Evolutionary conservation across 35 echinoderm and acorn worm species (phyloP).

Genomic region (Chiridota heheva): DNA sequence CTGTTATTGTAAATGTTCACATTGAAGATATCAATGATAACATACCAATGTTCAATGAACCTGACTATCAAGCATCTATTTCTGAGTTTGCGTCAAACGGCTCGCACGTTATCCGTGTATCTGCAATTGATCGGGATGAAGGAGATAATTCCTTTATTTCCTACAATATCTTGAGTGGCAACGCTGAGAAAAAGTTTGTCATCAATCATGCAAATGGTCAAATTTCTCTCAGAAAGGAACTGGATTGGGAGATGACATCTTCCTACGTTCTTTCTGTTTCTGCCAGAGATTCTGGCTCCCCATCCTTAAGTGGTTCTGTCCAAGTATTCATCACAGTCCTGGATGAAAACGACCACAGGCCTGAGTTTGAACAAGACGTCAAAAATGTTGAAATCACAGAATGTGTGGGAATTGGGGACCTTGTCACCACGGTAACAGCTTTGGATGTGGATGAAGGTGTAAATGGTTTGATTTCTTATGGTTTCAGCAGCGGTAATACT

Average conservation of each 20-base stretch:
- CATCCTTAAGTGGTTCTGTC: slow-evolving; percentile 34
- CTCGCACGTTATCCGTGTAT: slow-evolving; percentile 61
- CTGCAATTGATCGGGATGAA: slow-evolving; percentile 70
- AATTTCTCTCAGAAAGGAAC: slow-evolving; percentile 50
- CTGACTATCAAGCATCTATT: slow-evolving; percentile 69
- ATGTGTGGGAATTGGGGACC: slow-evolving; percentile 74
- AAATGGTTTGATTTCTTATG: slow-evolving; percentile 82
- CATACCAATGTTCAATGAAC: slow-evolving; percentile 53
- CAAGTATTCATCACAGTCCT: slow-evolving; percentile 69
- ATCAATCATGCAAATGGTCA: slow-evolving; percentile 73
- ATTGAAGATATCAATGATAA: slow-evolving; percentile 95
- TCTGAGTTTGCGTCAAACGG: slow-evolving; percentile 67
- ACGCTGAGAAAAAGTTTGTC: slow-evolving; percentile 64
- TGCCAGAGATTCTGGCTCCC: slow-evolving; percentile 68
- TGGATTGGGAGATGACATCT: slow-evolving; percentile 70
- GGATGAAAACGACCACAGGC: slow-evolving; percentile 93
- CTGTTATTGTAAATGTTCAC: slow-evolving; percentile 57
- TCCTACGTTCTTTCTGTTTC: slow-evolving; percentile 61
- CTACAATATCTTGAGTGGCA: slow-evolving; percentile 82
- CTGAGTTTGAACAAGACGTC: slow-evolving; percentile 47
- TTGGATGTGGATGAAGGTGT: slow-evolving; percentile 71
- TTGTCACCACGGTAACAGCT: slow-evolving; percentile 64
- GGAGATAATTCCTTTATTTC: slow-evolving; percentile 83
- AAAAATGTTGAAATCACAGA: slow-evolving; percentile 74
- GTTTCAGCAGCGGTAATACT: slow-evolving; percentile 66